Evolutionary conservation across 2,888 invertebrate genomes (phyloP).

Genomic region (Rhamphomyia laevipes): DNA sequence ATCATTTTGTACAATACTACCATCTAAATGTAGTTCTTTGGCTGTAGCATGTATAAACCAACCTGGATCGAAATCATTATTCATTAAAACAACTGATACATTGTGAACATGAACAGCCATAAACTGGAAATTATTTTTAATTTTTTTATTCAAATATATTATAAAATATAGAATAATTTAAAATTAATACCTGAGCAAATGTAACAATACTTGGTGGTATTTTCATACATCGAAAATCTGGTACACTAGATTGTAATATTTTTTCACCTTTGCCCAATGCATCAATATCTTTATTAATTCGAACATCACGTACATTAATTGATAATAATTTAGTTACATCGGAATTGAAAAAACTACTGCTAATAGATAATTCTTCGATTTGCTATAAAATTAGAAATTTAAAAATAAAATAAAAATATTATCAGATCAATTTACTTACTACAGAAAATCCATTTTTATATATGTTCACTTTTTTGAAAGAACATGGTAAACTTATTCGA

Average conservation of each 20-base stretch:
- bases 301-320: slow-evolving; percentile 67
- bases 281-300: slow-evolving; percentile 66
- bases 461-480: slow-evolving; percentile 68
- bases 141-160: neutral
- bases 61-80: slow-evolving; percentile 48
- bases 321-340: slow-evolving; percentile 76
- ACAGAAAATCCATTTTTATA: slow-evolving; percentile 67
- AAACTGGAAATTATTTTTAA: slow-evolving; percentile 43
- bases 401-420: neutral
- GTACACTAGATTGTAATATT: slow-evolving; percentile 28
- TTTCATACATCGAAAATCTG: slow-evolving; percentile 62
- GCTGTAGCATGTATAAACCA: slow-evolving; percentile 62
- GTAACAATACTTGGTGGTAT: slow-evolving; percentile 68
- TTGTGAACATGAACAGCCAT: slow-evolving; percentile 76
- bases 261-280: slow-evolving; percentile 20
- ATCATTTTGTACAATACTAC: slow-evolving; percentile 55
- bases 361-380: slow-evolving; percentile 71
- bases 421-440: slow-evolving; percentile 41
- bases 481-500: slow-evolving; percentile 67
- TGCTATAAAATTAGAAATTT: slow-evolving; percentile 44
- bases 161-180: slow-evolving; percentile 1
- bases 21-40: slow-evolving; percentile 54
- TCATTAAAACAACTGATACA: slow-evolving; percentile 49
- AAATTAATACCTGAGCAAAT: slow-evolving; percentile 60
- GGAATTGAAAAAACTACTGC: slow-evolving; percentile 79